Percentiles rank a stretch among this genome's conserved stretches.
Conservation (phyloP, 2,888 invertebrate genomes). For the Ditylenchus weischeri region DNA sequence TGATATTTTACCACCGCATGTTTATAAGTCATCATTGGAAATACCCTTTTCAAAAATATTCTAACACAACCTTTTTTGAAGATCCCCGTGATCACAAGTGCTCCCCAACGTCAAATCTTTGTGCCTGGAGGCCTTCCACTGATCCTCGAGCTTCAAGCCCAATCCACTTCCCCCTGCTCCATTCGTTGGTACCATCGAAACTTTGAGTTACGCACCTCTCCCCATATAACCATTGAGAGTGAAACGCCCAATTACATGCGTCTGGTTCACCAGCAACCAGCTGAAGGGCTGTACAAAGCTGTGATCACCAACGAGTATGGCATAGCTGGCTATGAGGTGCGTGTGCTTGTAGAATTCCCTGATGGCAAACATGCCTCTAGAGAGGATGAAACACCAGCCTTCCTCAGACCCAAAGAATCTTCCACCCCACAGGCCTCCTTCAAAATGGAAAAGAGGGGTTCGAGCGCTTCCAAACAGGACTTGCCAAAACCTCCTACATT, state of each 20-base stretch:
- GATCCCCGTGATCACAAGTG: slow-evolving; percentile 27
- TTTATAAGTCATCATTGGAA: too few species aligned
- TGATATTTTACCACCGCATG: too few species aligned
- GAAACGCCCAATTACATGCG: slow-evolving; percentile 32
- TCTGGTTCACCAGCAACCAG: slow-evolving; percentile 48
- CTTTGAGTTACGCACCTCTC: slow-evolving; percentile 38
- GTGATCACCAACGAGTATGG: slow-evolving; percentile 42
- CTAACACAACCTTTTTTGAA: not conserved
- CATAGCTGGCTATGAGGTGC: slow-evolving; percentile 29
- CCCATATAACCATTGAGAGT: slow-evolving; percentile 10
- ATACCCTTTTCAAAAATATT: too few species aligned
- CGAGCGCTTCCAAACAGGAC: not conserved
- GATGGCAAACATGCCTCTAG: not conserved
- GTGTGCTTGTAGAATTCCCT: slow-evolving; percentile 29
- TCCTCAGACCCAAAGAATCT: slow-evolving; percentile 3
- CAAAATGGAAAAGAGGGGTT: slow-evolving; percentile 18
- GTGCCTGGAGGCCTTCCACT: slow-evolving; percentile 36
- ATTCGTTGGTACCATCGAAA: slow-evolving; percentile 48
- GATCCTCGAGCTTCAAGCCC: slow-evolving; percentile 36
- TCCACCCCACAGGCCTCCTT: not conserved
- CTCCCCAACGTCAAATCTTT: slow-evolving; percentile 30
- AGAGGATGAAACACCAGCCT: slow-evolving; percentile 2
- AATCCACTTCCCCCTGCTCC: slow-evolving; percentile 17
- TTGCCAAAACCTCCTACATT: not conserved
- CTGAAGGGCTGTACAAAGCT: slow-evolving; percentile 47